Conservation (phyloP, 2,797 vertebrate species). For the Microtus obscurus region DNA sequence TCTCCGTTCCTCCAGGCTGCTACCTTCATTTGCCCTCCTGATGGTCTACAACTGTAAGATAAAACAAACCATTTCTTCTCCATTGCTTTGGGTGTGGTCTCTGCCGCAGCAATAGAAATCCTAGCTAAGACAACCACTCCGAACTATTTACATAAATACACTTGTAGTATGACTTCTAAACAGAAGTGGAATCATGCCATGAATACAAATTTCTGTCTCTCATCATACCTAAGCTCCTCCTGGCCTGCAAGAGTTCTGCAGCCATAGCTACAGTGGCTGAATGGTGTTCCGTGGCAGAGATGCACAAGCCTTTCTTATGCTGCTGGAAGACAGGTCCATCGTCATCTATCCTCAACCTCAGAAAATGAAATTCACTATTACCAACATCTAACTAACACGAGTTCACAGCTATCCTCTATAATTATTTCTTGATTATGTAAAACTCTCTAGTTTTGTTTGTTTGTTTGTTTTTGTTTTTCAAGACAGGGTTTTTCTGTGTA, state of each 20-base stretch:
- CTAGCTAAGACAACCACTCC: neutral
- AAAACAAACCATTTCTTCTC: neutral
- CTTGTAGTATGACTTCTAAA: conserved; percentile 31
- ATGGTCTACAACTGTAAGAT: neutral
- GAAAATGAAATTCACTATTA: conserved; percentile 14
- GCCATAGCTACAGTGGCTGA: neutral
- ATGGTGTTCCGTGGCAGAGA: neutral
- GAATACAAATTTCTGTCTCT: conserved; percentile 14
- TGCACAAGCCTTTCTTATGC: neutral
- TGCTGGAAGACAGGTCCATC: neutral
- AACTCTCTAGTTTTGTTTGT: neutral
- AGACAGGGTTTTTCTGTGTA: no score
- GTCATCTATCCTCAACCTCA: conserved; percentile 1
- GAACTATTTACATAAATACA: neutral
- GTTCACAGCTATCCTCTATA: neutral
- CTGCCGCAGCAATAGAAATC: neutral
- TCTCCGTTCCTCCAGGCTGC: neutral
- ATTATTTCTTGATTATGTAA: neutral
- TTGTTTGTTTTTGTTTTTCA: no score
- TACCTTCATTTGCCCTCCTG: neutral
- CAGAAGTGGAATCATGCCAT: neutral
- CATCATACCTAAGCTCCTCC: neutral
- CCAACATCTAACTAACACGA: neutral
- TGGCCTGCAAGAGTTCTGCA: neutral
- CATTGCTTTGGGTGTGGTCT: neutral